phyloP scores from a whole-genome alignment of 2,888 invertebrate species.

The Chaetogeoica ovagalla region DNA sequence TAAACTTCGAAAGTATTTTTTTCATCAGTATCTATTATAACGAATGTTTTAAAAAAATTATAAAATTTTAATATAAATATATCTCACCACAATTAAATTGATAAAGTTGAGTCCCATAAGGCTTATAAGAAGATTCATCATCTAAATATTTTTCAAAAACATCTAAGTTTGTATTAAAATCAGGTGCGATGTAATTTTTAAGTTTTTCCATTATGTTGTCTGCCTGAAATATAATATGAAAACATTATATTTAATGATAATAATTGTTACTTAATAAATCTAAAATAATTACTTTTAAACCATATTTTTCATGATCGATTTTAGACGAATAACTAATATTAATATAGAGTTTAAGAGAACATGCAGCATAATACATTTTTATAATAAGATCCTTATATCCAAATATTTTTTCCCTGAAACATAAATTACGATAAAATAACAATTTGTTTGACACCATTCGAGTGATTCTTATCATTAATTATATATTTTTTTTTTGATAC shows the following conservation, averaged over 20 bases:
- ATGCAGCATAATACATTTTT: constrained; percentile 79
- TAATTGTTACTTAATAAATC: too few species aligned
- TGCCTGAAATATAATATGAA: constrained; percentile 60
- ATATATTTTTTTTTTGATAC: constrained; percentile 43
- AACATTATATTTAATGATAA: background rate
- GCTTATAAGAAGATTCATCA: constrained; percentile 76
- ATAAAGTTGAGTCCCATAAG: constrained; percentile 72
- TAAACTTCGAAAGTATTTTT: constrained; percentile 75
- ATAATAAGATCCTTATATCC: constrained; percentile 85
- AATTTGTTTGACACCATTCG: background rate
- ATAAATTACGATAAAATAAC: constrained; percentile 2
- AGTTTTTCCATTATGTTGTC: constrained; percentile 76
- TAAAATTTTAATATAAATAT: background rate
- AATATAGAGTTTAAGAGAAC: constrained; percentile 78
- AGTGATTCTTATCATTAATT: constrained; percentile 4
- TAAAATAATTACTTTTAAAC: constrained; percentile 59
- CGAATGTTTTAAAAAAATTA: background rate
- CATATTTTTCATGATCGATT: constrained; percentile 62
- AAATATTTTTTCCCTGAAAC: constrained; percentile 80
- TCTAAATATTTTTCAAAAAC: constrained; percentile 71
- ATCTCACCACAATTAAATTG: constrained; percentile 56
- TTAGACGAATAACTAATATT: constrained; percentile 74
- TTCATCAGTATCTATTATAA: constrained; percentile 32
- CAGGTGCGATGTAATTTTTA: constrained; percentile 71
- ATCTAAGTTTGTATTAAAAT: constrained; percentile 72